These are phyloP conservation scores for Phortica okadai DNA, from an alignment of 2,888 invertebrate species.

Conservation along the genomic window DNA sequence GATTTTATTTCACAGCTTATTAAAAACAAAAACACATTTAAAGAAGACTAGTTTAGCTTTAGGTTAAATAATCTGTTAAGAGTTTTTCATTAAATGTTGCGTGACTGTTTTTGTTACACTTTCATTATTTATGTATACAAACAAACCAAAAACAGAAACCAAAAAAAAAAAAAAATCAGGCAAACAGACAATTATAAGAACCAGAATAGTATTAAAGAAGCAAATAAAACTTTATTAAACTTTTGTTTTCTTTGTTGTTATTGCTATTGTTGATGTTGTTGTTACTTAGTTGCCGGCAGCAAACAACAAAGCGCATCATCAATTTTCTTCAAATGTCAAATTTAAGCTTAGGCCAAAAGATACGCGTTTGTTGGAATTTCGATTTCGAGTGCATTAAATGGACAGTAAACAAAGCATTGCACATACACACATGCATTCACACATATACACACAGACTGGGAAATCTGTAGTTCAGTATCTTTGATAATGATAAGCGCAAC, in stretches of 20 bases:
- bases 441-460: too few relatives aligned
- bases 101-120: neutral
- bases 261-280: neutral
- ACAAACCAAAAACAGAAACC: neutral
- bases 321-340: slow-evolving; percentile 19
- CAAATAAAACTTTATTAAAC: neutral
- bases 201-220: neutral
- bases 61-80: neutral
- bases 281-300: neutral
- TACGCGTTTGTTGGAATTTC: neutral
- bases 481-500: neutral
- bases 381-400: neutral
- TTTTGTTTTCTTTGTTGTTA: neutral
- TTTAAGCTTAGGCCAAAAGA: neutral
- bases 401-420: neutral
- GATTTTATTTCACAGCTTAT: neutral
- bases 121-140: neutral
- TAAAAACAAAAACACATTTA: neutral
- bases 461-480: neutral
- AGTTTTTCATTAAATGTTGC: neutral
- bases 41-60: neutral
- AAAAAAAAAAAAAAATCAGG: neutral
- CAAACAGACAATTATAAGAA: neutral
- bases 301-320: slow-evolving; percentile 10
- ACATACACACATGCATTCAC: neutral